Base-by-base conservation (phyloP, 1,140 invertebrate genomes). In the Drosophila azteca region DNA sequence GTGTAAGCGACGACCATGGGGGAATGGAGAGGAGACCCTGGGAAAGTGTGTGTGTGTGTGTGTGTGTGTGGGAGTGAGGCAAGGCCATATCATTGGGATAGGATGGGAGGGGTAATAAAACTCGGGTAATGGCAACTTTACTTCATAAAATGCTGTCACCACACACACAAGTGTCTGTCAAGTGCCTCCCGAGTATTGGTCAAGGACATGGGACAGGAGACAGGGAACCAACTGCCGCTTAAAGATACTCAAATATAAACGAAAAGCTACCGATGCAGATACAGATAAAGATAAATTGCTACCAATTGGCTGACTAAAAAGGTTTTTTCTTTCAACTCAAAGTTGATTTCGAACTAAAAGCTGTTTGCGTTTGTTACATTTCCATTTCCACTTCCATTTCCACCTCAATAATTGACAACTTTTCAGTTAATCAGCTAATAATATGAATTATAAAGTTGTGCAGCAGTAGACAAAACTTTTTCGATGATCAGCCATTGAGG, bases 141-240 rank as follows among this genome's bases (percentile, higher is more conserved):
- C 51, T 61, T 76, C 57, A 53, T 67, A 49, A 77, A 61, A 55
- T 64, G 63, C 62, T 64, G 60, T 69, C 59, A 60, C 63, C 24
- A 24, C 24, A 26, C 24, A 24, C 24, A 60, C 58, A 74, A 68
- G 45, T 64, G 60, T 69, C 59, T 60, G 59, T 67, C 58, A 74
- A 68, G 45, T 68, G 49, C 46, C 59, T 39, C 51, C 48, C 51
- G 57, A 31, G 53, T 57, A 50, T 74, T 69, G 50, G 72, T 26
- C 57, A 75, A 75, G 71, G 41, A 51, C 71, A 70, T 29, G 39
- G 8, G 35, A 20, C 6, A 15, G 24, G 39, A 17, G n/a, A 20
- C 9, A 29, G 13, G 20, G n/a, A 17, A 20, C 17, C 7, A 17
- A 15, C 26, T n/a, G 48, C 7, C 20, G 24, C 24, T 31, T 13